These are phyloP conservation scores for Eupithecia exiguata DNA, from an alignment of 2,888 invertebrate species.

Conservation along the genomic window DNA sequence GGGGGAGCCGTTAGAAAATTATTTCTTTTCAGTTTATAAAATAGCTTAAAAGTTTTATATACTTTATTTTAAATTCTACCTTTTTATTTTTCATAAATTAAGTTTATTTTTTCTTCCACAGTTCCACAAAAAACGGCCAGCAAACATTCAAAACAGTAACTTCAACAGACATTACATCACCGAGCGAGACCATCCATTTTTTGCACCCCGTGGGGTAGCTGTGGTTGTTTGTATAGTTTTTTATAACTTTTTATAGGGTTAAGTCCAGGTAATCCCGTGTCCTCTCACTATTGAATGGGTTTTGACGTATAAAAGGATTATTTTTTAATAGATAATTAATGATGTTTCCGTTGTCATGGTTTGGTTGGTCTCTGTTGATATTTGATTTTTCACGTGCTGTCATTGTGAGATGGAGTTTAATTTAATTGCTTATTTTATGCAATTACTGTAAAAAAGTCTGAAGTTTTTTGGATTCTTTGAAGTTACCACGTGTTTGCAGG, in stretches of 20 bases:
- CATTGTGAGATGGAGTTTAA: conserved; percentile 16
- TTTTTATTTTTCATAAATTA: background rate
- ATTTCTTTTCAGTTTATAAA: background rate
- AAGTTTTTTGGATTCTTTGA: background rate
- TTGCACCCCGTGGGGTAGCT: conserved; percentile 62
- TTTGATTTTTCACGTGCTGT: conserved; percentile 43
- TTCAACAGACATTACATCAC: conserved; percentile 25
- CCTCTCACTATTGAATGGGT: conserved; percentile 74
- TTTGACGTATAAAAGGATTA: conserved; percentile 82
- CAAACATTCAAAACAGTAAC: conserved; percentile 14
- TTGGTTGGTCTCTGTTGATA: conserved; percentile 51
- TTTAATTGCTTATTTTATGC: conserved; percentile 9
- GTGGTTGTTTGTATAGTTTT: conserved; percentile 73
- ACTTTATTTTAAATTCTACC: no score
- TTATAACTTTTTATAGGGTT: conserved; percentile 68
- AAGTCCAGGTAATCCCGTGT: conserved; percentile 80
- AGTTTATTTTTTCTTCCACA: background rate
- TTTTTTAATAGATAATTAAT: conserved; percentile 82
- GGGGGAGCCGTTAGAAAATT: background rate
- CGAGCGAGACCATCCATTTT: conserved; percentile 41
- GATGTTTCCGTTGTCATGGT: conserved; percentile 65
- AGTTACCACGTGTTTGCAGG: background rate
- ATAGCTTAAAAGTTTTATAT: background rate
- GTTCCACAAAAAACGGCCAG: background rate
- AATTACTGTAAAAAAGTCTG: background rate